Evolutionary conservation across 1,140 invertebrate genomes (phyloP).

Genomic region (Temnothorax curvispinosus): DNA sequence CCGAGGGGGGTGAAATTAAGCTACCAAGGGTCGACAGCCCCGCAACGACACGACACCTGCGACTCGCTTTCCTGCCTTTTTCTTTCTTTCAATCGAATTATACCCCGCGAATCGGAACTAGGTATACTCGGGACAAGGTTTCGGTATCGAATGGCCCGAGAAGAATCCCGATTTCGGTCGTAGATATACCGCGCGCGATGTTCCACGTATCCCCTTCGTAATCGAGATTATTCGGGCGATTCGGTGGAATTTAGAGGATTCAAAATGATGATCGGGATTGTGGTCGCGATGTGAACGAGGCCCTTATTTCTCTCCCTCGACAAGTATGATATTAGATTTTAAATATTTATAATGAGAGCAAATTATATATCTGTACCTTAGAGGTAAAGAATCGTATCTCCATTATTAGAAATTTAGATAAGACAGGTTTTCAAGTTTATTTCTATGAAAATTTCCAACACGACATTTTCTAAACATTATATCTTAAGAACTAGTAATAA

Average conservation of each 20-base stretch:
- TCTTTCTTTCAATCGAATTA: neutral
- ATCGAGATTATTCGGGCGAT: constrained; percentile 19
- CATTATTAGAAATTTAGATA: too few relatives aligned
- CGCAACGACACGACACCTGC: constrained; percentile 45
- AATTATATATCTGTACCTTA: neutral
- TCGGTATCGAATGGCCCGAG: constrained; percentile 1
- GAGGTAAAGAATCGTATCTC: too few relatives aligned
- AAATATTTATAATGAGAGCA: neutral
- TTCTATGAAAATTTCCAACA: too few relatives aligned
- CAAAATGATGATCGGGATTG: constrained; percentile 1
- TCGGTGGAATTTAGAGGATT: neutral
- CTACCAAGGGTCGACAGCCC: constrained; percentile 17
- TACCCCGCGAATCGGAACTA: neutral
- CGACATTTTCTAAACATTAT: too few relatives aligned
- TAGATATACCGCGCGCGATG: neutral
- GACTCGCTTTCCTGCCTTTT: constrained; percentile 14
- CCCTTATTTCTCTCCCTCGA: neutral
- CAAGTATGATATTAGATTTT: neutral
- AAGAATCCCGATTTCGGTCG: constrained; percentile 10
- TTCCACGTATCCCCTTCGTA: neutral
- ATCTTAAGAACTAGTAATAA: too few relatives aligned
- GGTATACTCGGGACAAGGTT: neutral
- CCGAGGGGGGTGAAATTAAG: constrained; percentile 62
- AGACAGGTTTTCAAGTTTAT: too few relatives aligned
- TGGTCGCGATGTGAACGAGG: neutral